Percentiles rank a stretch among this genome's conserved stretches.
Conservation (phyloP, 2,888 invertebrate genomes). For the Eristalinus sepulchralis region DNA sequence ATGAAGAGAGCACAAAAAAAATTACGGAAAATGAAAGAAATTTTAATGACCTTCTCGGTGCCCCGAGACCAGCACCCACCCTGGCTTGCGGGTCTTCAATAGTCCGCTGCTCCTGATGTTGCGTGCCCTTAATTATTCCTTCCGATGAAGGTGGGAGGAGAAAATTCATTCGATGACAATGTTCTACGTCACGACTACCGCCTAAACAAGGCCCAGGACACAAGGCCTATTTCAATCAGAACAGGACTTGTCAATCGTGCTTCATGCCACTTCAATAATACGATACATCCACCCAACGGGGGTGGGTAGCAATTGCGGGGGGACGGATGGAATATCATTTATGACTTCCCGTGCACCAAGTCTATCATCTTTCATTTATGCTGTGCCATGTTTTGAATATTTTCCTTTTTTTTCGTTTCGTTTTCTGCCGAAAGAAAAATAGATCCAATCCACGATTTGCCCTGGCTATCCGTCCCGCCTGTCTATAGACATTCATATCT, state of each 20-base stretch:
- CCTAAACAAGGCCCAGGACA: conserved; percentile 21
- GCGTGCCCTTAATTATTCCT: conserved; percentile 67
- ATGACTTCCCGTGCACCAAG: conserved; percentile 62
- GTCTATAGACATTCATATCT: conserved; percentile 35
- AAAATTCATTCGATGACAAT: conserved; percentile 11
- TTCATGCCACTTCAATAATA: conserved; percentile 71
- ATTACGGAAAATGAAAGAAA: conserved; percentile 52
- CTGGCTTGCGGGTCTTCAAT: background rate
- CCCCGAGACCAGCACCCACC: conserved; percentile 47
- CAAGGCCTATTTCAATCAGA: conserved; percentile 37
- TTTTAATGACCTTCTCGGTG: conserved; percentile 65
- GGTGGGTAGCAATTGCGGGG: background rate
- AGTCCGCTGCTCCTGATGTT: conserved; percentile 32
- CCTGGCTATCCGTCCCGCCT: conserved; percentile 52
- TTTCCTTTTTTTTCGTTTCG: conserved; percentile 17
- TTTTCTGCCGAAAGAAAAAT: conserved; percentile 41
- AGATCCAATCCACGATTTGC: conserved; percentile 65
- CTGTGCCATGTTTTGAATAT: conserved; percentile 53
- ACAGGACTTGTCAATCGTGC: conserved; percentile 72
- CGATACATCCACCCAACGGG: conserved; percentile 23
- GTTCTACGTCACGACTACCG: conserved; percentile 41
- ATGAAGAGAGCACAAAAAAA: conserved; percentile 21
- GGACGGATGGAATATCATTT: conserved; percentile 57
- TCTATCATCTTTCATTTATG: conserved; percentile 66
- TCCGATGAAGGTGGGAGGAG: conserved; percentile 32